Base-by-base conservation (phyloP, 2,888 invertebrate genomes). In the Heliconius charithonia region DNA sequence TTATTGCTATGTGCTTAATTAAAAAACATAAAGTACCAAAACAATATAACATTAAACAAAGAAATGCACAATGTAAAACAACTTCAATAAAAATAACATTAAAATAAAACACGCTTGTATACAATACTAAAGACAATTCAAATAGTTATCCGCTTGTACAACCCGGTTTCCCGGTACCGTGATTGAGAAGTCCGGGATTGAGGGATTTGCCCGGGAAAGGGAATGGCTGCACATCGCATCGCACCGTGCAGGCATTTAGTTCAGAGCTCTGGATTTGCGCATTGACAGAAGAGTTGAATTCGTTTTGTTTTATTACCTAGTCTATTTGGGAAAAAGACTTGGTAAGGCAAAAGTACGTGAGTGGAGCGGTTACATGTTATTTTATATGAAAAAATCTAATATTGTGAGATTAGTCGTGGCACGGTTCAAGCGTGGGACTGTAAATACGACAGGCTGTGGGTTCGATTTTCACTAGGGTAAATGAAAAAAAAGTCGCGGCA, bases 111-210 rank as follows among this genome's bases (percentile, higher is more conserved):
- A 78, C 76, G 65, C 72, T 25, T 37, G 67, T 67, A 67, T 67
- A 37, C 67, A 65, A 27, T 65, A 76, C 73, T 63, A 74, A 77
- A 80, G 78, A 81, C 76, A 78, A 79, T 79, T 78, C 78, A 63
- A 76, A 79, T 79, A 76, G 79, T 79, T 78, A 80, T 79, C 80
- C 79, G 71, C 63, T 85, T 84, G 83, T 81, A 82, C 83, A 85
- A 86, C 84, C 84, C 85, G 86, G 85, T 82, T 86, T 79, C 66
- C 81, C 79, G 76, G 82, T 76, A 75, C 82, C 82, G 84, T 87
- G 89, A 89, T 89, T 89, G 89, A 89, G 86, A 84, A 86, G 85
- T 85, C 83, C 79, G 78, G 82, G 85, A 87, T 87, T 84, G 84
- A 83, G 80, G 87, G 88, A 87, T 89, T 81, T 79, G 41, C 87